Base-by-base conservation (phyloP, 2,888 invertebrate genomes). In the Chorisops tibialis region DNA sequence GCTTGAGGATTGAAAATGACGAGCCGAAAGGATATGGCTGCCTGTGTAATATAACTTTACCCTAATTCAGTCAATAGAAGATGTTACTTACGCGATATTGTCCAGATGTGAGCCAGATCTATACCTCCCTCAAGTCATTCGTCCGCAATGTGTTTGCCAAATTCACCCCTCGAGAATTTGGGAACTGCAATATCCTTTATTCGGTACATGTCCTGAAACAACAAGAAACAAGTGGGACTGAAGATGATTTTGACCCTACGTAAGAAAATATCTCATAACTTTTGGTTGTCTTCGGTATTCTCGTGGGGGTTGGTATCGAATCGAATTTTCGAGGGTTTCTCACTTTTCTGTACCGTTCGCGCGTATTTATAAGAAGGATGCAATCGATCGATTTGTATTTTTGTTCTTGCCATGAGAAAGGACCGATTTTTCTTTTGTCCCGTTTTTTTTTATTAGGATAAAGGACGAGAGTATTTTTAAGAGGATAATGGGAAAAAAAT, bases 91-190 rank as follows among this genome's bases (percentile, higher is more conserved):
- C 39, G 41, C 52, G 52, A 54, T 54, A 54, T 54, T 56, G 56
- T 43, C 63, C 63, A 63, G 63, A 63, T 63, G 63, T 61, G 61
- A 56, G 35, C 43, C 30, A 45, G 30, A 22, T 16, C 14, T n/a
- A n/a, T n/a, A n/a, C n/a, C 30, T 16, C 18, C 24, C 35, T 9
- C 14, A 16, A 38, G 52, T 41, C 30, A 56, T 56, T 54, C 43
- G 5, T 47, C n/a, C 18, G 18, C 43, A 45, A 56, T 43, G 56
- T 56, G 56, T 45, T 56, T 45, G 56, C 56, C 56, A 56, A 56
- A 56, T 56, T 56, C 19, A 21, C 18, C 56, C 45, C 45, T 18
- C 14, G 45, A n/a, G 56, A 22, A 22, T n/a, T n/a, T 30, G 30
- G 30, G 9, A 30, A 30, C 30, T 30, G 30, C 30, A 30, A 30